phyloP scores from a whole-genome alignment of 2,888 invertebrate species.

The Vannuccia rotundouncinata region DNA sequence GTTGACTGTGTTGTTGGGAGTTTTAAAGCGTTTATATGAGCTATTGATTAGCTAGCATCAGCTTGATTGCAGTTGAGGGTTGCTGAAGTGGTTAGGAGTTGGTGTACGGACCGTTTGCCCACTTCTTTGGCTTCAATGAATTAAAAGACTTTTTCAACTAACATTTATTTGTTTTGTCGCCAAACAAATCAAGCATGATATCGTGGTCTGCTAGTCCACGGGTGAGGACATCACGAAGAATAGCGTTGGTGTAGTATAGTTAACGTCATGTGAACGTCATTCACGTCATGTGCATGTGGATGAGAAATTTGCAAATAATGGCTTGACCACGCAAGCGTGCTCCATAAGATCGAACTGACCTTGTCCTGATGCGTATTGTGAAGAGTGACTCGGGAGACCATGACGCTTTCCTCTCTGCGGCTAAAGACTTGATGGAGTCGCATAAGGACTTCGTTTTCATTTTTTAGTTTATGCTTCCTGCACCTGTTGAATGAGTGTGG shows the following conservation, averaged over 20 bases:
- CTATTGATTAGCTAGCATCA: constrained; percentile 40
- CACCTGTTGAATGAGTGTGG: too few species aligned
- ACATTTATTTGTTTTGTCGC: constrained; percentile 42
- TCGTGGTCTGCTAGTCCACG: constrained; percentile 40
- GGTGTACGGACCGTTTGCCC: neutral
- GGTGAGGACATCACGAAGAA: constrained; percentile 32
- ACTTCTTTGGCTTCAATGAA: constrained; percentile 21
- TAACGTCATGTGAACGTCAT: constrained; percentile 39
- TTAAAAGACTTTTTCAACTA: constrained; percentile 40
- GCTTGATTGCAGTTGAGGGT: neutral
- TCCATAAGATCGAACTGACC: constrained; percentile 41
- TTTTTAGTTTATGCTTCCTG: too few species aligned
- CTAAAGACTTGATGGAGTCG: too few species aligned
- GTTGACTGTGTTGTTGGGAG: neutral
- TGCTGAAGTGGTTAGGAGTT: neutral
- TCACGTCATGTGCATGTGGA: constrained; percentile 33
- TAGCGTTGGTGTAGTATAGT: constrained; percentile 42
- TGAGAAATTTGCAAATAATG: constrained; percentile 41
- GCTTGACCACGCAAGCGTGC: constrained; percentile 42
- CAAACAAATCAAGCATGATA: constrained; percentile 42
- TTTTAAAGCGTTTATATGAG: constrained; percentile 34
- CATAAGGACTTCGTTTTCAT: too few species aligned
- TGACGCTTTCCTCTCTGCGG: too few species aligned
- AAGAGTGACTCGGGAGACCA: too few species aligned
- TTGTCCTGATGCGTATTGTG: too few species aligned